These are phyloP conservation scores for Phaedon cochleariae DNA, from an alignment of 2,888 invertebrate species.

Conservation along the genomic window DNA sequence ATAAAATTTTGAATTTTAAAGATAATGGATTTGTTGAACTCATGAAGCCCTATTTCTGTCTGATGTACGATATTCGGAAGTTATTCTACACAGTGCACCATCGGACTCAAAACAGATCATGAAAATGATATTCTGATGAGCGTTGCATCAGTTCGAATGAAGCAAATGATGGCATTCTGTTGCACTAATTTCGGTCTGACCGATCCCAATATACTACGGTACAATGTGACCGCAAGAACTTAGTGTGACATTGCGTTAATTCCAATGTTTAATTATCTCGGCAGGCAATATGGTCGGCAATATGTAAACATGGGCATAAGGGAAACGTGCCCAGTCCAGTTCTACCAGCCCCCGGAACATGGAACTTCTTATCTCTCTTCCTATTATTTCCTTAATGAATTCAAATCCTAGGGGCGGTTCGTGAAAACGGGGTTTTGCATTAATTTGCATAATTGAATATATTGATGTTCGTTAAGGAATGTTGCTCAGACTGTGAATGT, in stretches of 20 bases:
- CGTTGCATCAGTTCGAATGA: neutral
- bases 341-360: conserved; percentile 39
- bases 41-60: too few relatives aligned
- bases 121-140: neutral
- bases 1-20: too few relatives aligned
- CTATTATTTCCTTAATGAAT: conserved; percentile 62
- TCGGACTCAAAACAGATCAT: too few relatives aligned
- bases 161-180: neutral
- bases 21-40: too few relatives aligned
- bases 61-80: too few relatives aligned
- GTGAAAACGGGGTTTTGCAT: conserved; percentile 62
- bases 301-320: conserved; percentile 47
- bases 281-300: conserved; percentile 49
- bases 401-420: conserved; percentile 60
- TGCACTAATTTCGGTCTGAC: conserved; percentile 22
- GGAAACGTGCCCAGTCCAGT: conserved; percentile 28
- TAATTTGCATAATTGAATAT: conserved; percentile 63
- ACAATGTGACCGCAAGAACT: conserved; percentile 34
- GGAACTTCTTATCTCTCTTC: conserved; percentile 60
- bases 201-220: conserved; percentile 25
- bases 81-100: too few relatives aligned
- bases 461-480: conserved; percentile 63
- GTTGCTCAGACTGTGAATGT: conserved; percentile 47
- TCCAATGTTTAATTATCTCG: conserved; percentile 47
- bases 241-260: conserved; percentile 37